phyloP scores from a whole-genome alignment of 2,113 vertebrate species.

The Ochotona princeps region DNA sequence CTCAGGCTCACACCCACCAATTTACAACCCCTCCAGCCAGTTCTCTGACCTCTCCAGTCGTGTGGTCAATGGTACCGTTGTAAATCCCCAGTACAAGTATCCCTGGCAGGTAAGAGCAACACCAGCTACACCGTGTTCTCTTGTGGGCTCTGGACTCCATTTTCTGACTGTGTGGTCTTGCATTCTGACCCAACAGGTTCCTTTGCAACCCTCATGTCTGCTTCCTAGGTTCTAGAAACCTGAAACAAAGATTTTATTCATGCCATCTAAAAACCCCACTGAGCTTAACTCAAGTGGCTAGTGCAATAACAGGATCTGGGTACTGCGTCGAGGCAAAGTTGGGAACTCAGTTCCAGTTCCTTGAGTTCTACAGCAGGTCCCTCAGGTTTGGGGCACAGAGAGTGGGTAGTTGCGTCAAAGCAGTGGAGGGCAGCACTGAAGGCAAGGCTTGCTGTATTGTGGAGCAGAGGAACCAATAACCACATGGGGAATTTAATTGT shows the following conservation, averaged over 20 bases:
- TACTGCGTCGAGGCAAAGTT: too few relatives aligned
- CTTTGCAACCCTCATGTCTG: not conserved
- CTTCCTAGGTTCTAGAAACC: not conserved
- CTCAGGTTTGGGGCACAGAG: not conserved
- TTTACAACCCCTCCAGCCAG: not conserved
- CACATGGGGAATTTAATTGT: not conserved
- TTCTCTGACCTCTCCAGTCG: constrained; percentile 18
- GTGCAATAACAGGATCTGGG: too few relatives aligned
- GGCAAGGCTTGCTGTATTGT: not conserved
- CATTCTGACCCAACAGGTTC: not conserved
- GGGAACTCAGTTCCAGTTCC: not conserved
- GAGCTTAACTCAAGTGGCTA: not conserved
- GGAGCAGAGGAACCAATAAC: not conserved
- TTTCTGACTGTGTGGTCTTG: not conserved
- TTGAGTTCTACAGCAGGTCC: not conserved
- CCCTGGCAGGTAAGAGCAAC: constrained; percentile 83
- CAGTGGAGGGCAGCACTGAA: not conserved
- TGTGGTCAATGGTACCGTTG: constrained; percentile 82
- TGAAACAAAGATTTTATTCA: not conserved
- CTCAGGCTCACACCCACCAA: constrained; percentile 51
- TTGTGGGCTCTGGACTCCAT: accelerated
- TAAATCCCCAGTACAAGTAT: constrained; percentile 79
- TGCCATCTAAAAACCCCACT: not conserved
- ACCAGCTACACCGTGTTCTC: accelerated
- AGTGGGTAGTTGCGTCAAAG: too few relatives aligned